Evolutionary conservation across 2,113 vertebrate species (phyloP).

Genomic region (Mellivora capensis): DNA sequence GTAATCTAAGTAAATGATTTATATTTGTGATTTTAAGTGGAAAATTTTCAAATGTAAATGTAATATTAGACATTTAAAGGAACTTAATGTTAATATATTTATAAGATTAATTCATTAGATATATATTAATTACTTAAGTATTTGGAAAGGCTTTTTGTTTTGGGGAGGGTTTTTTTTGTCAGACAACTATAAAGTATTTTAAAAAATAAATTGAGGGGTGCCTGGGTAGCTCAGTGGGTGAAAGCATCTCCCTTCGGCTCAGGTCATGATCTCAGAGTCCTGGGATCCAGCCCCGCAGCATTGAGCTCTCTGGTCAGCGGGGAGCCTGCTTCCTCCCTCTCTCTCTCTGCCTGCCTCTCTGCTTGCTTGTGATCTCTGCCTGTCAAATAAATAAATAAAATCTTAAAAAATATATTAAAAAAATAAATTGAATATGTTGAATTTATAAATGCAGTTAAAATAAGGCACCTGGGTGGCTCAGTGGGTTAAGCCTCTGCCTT

Average conservation of each 20-base stretch:
- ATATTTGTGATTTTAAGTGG: conserved; percentile 48
- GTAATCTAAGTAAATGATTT: conserved; percentile 39
- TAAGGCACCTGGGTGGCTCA: not conserved
- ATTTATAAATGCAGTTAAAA: conserved; percentile 38
- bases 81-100: conserved; percentile 55
- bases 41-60: conserved; percentile 52
- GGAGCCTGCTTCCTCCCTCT: too few relatives aligned
- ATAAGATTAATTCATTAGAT: conserved; percentile 56
- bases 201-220: conserved; percentile 31
- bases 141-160: not conserved
- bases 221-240: too few relatives aligned
- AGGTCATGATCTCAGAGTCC: too few relatives aligned
- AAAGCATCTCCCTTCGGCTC: too few relatives aligned
- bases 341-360: too few relatives aligned
- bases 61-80: conserved; percentile 41
- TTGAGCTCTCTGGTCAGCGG: too few relatives aligned
- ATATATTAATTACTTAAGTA: conserved; percentile 46
- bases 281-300: too few relatives aligned
- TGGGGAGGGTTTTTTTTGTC: not conserved
- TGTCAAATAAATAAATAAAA: too few relatives aligned
- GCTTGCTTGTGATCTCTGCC: too few relatives aligned
- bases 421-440: conserved; percentile 34
- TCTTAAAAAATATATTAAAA: too few relatives aligned
- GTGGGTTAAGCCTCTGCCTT: too few relatives aligned
- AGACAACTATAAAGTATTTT: conserved; percentile 28